These are phyloP conservation scores for Cyclargus thomasi DNA, from an alignment of 1,140 invertebrate species.

Conservation along the genomic window DNA sequence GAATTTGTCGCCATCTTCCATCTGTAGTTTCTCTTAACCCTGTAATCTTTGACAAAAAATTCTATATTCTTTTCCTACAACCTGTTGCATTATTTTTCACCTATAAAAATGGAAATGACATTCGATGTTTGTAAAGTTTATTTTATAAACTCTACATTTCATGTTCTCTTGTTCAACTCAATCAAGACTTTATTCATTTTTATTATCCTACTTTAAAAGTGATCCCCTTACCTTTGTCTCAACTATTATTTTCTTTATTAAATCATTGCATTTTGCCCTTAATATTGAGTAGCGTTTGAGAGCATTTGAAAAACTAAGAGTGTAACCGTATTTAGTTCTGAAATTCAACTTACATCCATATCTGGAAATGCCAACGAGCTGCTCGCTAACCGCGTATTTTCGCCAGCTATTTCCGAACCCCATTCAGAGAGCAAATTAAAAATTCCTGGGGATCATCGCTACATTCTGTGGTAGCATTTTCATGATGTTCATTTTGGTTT, in stretches of 20 bases:
- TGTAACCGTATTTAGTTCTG: neutral
- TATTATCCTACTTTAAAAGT: too few relatives aligned
- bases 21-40: neutral
- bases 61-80: neutral
- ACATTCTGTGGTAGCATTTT: neutral
- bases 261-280: too few relatives aligned
- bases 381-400: neutral
- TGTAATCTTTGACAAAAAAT: neutral
- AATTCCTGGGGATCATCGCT: neutral
- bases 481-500: neutral
- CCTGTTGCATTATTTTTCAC: too few relatives aligned
- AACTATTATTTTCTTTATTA: too few relatives aligned
- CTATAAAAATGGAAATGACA: too few relatives aligned
- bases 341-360: neutral
- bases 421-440: neutral
- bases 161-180: too few relatives aligned
- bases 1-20: neutral
- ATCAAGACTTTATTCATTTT: too few relatives aligned
- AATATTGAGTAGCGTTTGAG: neutral
- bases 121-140: too few relatives aligned
- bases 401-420: neutral
- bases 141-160: too few relatives aligned
- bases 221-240: too few relatives aligned
- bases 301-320: neutral
- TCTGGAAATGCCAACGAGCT: neutral